These are phyloP conservation scores for Corythaixoides concolor DNA, from an alignment of 2,113 vertebrate genomes.

Conservation along the genomic window DNA sequence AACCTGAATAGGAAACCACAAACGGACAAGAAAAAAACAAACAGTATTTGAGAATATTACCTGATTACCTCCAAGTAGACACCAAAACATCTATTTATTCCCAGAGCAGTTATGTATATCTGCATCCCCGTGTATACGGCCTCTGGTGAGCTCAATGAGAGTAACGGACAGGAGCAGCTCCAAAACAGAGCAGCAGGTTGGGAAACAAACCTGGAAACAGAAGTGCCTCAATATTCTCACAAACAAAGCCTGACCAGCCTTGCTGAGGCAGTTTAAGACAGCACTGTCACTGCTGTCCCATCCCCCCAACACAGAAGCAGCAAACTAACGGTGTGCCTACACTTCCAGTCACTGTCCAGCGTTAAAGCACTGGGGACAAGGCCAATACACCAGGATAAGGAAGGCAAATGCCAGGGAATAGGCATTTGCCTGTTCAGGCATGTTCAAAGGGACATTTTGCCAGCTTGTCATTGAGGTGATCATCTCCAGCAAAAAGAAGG, in stretches of 20 bases:
- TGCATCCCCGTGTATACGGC: background rate
- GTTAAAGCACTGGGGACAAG: background rate
- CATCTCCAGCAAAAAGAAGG: background rate
- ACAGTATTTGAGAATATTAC: background rate
- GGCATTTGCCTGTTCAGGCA: no score
- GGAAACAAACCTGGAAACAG: background rate
- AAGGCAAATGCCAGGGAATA: background rate
- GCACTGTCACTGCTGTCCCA: background rate
- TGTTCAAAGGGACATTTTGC: background rate
- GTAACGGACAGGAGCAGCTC: background rate
- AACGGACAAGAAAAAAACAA: background rate
- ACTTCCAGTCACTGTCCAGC: background rate
- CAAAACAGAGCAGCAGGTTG: background rate
- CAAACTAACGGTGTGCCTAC: fast-evolving
- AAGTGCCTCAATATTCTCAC: background rate
- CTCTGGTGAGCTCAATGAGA: background rate
- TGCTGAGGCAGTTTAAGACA: background rate
- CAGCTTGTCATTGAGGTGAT: background rate
- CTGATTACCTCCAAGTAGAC: background rate
- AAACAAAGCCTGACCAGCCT: background rate
- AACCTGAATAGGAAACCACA: background rate
- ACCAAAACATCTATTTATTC: background rate
- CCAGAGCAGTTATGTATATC: fast-evolving
- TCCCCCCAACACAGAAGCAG: background rate
- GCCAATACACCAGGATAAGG: fast-evolving